Evolutionary conservation across 1,140 invertebrate species (phyloP).

Genomic region (Vollenhovia emeryi): DNA sequence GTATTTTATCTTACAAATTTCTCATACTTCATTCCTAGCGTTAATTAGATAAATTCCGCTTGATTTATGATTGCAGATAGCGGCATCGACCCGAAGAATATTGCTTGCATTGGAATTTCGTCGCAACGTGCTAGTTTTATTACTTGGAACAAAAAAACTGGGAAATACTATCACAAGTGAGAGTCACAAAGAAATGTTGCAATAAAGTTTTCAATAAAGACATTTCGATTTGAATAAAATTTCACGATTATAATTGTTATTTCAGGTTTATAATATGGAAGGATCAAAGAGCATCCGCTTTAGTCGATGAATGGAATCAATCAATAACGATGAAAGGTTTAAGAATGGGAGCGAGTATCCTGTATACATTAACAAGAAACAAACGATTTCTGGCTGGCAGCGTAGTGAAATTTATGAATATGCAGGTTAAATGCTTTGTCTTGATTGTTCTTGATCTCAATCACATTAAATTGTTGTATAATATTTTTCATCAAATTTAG

Average conservation of each 20-base stretch:
- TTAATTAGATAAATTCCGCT: not conserved
- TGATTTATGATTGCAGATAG: slow-evolving; percentile 84
- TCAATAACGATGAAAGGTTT: slow-evolving; percentile 91
- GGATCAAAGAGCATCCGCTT: slow-evolving; percentile 92
- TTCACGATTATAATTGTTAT: not conserved
- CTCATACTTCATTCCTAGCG: not conserved
- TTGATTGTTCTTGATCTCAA: not conserved
- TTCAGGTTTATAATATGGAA: slow-evolving; percentile 97
- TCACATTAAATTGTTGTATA: not conserved
- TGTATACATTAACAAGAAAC: slow-evolving; percentile 92
- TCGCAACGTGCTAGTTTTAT: slow-evolving; percentile 95
- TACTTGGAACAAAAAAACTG: slow-evolving; percentile 94
- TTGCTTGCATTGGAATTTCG: slow-evolving; percentile 94
- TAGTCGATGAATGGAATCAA: slow-evolving; percentile 94
- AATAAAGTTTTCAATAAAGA: not conserved
- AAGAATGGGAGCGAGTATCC: slow-evolving; percentile 87
- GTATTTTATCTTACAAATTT: not conserved
- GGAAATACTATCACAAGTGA: slow-evolving; percentile 92
- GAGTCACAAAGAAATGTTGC: not conserved
- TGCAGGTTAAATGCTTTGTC: slow-evolving; percentile 87
- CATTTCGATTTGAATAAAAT: not conserved
- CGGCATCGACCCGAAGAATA: slow-evolving; percentile 85
- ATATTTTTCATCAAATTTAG: not conserved
- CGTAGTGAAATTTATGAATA: slow-evolving; percentile 92
- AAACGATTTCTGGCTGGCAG: slow-evolving; percentile 93